Base-by-base conservation (phyloP, 2,797 vertebrate genomes). In the Scarus forsteni region DNA sequence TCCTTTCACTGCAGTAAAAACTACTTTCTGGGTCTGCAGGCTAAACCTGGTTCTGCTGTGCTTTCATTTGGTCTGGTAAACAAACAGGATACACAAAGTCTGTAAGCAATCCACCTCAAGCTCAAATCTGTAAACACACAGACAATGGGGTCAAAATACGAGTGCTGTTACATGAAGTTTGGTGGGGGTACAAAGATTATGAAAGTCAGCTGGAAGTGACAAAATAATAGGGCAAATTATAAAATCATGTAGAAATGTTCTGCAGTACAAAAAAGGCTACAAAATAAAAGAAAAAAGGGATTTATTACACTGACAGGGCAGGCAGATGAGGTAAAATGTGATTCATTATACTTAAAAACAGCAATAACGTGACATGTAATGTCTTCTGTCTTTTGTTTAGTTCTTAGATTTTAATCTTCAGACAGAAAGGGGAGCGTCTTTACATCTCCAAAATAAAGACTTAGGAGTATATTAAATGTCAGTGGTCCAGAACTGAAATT, bases 381-480 rank as follows among this genome's bases (percentile, higher is more conserved):
- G 83, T 54, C 34, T 6, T 68, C 58, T 10, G 40, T 8, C 59
- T 38, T 75, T 66, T 86, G 73, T 85, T 84, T 79, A 49, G 39
- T 66, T 65, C 54, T 70, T 42, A 45, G 39, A 66, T 60, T 78
- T 87, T 80, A 83, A 79, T 89, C 65, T 73, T 39, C 39, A 50
- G 57, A 63, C 40, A 64, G 67, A 77, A 53, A 78, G 49, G 86
- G 46, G 19, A 68, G 66, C 15, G 61, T 35, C 53, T 77, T 87
- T 87, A 82, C 75, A 86, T 84, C 68, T 78, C 45, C 53, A 64
- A 80, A 87, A 80, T 48, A 75, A 72, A 84, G 79, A 88, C 77
- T 81, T 86, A 76, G 53, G 67, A 80, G 60, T 78, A 65, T 85
- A 85, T 85, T n/a, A 85, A 81, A 84, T 73, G 78, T 79, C 85